These are phyloP conservation scores for Smutsia gigantea DNA, from an alignment of 2,797 vertebrate genomes.

Conservation along the genomic window DNA sequence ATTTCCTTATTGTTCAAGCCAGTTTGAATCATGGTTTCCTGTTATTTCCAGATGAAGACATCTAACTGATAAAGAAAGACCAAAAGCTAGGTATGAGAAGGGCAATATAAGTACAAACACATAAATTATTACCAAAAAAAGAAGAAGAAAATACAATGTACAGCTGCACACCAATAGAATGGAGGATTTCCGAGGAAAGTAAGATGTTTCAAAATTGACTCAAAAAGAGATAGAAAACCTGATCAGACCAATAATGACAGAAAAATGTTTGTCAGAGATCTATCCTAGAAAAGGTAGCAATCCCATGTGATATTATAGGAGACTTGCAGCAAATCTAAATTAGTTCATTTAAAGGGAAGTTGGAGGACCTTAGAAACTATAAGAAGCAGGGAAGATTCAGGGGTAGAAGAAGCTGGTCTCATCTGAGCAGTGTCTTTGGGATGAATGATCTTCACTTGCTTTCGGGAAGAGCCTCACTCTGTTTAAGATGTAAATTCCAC, in stretches of 20 bases:
- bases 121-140: background rate
- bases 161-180: background rate
- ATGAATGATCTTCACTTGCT: background rate
- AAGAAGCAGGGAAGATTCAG: background rate
- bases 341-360: background rate
- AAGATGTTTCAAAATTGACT: background rate
- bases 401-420: no score
- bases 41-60: conserved; percentile 60
- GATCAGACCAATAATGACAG: background rate
- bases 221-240: background rate
- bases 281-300: background rate
- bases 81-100: background rate
- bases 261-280: background rate
- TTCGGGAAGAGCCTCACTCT: background rate
- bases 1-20: conserved; percentile 40
- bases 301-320: background rate
- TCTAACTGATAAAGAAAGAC: conserved; percentile 1
- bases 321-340: background rate
- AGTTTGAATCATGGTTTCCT: conserved; percentile 52
- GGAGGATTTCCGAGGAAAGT: background rate
- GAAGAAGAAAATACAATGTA: background rate
- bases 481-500: background rate
- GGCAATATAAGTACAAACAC: background rate
- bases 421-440: no score
- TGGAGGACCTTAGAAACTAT: background rate